These are phyloP conservation scores for Coracias cyanogaster DNA, from an alignment of 2,797 vertebrate species.

Conservation along the genomic window DNA sequence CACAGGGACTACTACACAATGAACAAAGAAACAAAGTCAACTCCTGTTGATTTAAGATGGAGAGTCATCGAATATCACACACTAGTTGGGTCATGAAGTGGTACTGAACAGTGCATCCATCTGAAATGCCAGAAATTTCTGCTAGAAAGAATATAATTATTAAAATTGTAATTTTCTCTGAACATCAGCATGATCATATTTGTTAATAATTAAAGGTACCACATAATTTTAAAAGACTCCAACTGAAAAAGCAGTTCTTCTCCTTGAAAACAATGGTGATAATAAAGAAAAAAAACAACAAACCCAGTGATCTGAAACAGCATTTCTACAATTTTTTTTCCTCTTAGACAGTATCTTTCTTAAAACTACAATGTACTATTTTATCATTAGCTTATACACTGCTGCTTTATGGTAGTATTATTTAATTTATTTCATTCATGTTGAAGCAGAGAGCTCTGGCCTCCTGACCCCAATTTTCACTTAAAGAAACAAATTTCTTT, in stretches of 20 bases:
- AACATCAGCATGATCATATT: background rate
- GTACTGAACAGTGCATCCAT: background rate
- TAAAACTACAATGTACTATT: conserved; percentile 53
- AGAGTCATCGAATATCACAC: background rate
- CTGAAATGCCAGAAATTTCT: background rate
- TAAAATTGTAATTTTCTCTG: background rate
- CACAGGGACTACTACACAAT: background rate
- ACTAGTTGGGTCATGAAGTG: background rate
- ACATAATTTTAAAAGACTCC: background rate
- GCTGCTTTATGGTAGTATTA: conserved; percentile 68
- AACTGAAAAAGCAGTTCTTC: background rate
- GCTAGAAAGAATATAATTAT: background rate
- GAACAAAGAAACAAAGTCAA: background rate
- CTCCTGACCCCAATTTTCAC: conserved; percentile 85
- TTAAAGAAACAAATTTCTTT: conserved; percentile 85
- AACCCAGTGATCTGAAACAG: background rate
- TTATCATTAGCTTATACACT: conserved; percentile 73
- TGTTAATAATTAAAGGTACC: background rate
- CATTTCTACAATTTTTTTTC: conserved; percentile 9
- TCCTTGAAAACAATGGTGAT: conserved; percentile 6
- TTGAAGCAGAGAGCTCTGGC: conserved; percentile 74
- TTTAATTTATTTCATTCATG: conserved; percentile 83
- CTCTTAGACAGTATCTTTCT: conserved; percentile 16
- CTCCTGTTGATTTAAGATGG: background rate
- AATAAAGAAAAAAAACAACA: background rate